phyloP scores from a whole-genome alignment of 2,888 invertebrate species.

The Arge pagana region DNA sequence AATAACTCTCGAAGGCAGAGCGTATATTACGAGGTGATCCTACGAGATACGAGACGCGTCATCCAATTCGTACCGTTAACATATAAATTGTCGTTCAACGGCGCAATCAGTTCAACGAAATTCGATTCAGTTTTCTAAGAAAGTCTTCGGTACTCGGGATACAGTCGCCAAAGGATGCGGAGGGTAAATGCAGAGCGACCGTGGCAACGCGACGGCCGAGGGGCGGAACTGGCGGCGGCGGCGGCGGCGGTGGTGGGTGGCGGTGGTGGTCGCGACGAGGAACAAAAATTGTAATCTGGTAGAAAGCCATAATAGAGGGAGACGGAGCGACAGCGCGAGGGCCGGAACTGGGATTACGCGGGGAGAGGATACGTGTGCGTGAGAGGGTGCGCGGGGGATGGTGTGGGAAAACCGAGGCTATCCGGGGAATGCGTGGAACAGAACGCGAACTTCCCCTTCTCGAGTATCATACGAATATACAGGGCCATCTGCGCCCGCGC shows the following conservation, averaged over 20 bases:
- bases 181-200: slow-evolving; percentile 39
- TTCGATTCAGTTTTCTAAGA: slow-evolving; percentile 54
- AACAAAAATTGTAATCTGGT: too few species aligned
- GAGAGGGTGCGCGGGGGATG: slow-evolving; percentile 8
- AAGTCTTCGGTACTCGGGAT: slow-evolving; percentile 52
- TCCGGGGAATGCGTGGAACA: slow-evolving; percentile 20
- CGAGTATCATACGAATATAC: slow-evolving; percentile 29
- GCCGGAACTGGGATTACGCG: too few species aligned
- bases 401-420: slow-evolving; percentile 13
- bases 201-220: too few species aligned
- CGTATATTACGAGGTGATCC: too few species aligned
- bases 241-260: too few species aligned
- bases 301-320: too few species aligned
- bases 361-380: slow-evolving; percentile 27
- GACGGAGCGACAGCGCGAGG: too few species aligned
- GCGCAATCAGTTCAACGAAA: slow-evolving; percentile 46
- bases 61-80: slow-evolving; percentile 52
- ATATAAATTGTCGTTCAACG: slow-evolving; percentile 55
- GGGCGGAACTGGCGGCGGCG: too few species aligned
- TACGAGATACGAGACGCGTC: too few species aligned
- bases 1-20: too few species aligned
- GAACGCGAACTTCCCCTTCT: slow-evolving; percentile 13
- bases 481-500: slow-evolving; percentile 53
- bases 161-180: slow-evolving; percentile 44
- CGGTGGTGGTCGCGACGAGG: too few species aligned